Conservation (phyloP, 1,140 invertebrate genomes). For the Drosophila gunungcola region DNA sequence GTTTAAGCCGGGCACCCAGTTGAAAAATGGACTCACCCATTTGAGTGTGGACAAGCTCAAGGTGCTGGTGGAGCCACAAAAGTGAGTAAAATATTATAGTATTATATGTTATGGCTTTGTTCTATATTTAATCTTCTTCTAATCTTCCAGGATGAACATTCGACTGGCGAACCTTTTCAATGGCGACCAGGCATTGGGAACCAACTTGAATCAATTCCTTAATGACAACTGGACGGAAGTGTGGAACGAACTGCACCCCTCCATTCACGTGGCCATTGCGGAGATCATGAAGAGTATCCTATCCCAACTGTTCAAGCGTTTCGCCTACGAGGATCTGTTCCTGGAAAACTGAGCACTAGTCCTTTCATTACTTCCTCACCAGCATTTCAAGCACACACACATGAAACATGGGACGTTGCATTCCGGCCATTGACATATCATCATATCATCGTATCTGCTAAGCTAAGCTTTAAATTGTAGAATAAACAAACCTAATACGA, state of each 20-base stretch:
- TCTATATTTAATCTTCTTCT: neutral
- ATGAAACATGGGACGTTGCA: slow-evolving; percentile 16
- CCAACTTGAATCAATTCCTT: slow-evolving; percentile 87
- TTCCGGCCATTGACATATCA: slow-evolving; percentile 47
- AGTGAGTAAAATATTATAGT: slow-evolving; percentile 39
- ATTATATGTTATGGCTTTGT: neutral
- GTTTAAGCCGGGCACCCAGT: slow-evolving; percentile 72
- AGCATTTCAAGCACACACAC: slow-evolving; percentile 3
- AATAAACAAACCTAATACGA: slow-evolving; percentile 54
- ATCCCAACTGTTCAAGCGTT: slow-evolving; percentile 71
- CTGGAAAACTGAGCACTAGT: slow-evolving; percentile 54
- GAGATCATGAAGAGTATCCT: slow-evolving; percentile 86
- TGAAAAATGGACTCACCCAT: slow-evolving; percentile 63
- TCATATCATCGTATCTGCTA: slow-evolving; percentile 47
- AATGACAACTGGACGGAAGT: slow-evolving; percentile 88
- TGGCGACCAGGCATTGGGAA: slow-evolving; percentile 88
- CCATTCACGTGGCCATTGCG: slow-evolving; percentile 86
- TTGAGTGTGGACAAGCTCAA: slow-evolving; percentile 78
- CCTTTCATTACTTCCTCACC: slow-evolving; percentile 46
- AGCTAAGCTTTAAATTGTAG: slow-evolving; percentile 54
- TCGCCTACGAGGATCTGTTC: slow-evolving; percentile 79
- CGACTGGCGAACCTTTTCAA: slow-evolving; percentile 89
- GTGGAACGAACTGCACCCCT: slow-evolving; percentile 86
- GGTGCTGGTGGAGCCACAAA: slow-evolving; percentile 76
- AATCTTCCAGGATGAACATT: slow-evolving; percentile 86